Base-by-base conservation (phyloP, 1,140 invertebrate genomes). In the Babylonia areolata region DNA sequence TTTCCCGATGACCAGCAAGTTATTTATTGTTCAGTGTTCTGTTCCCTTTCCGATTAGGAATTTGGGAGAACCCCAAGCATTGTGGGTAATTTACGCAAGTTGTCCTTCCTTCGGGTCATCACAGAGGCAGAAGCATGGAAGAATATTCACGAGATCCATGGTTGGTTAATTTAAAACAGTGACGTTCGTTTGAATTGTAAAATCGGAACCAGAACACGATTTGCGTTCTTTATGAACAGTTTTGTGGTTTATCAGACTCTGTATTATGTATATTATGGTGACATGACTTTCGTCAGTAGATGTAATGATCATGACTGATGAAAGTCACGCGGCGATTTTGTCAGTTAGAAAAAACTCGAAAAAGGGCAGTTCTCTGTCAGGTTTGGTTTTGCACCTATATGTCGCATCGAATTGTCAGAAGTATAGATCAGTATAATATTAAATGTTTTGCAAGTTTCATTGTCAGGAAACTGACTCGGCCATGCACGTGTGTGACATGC, bases 121-220 rank as follows among this genome's bases (percentile, higher is more conserved):
- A n/a, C 42, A 54, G 35, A 54, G 15, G 28, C 33, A 77, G 35
- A 51, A 79, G 28, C 85, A 98, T 98, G 97, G 97, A 98, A 95
- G 97, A 98, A 95, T 98, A 98, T 93, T 96, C 97, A 87, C 95
- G 97, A 96, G 97, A 98, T 95, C 97, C 97, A 28, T 98, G 95
- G 95, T 95, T 90, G 92, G 90, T 87, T n/a, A 31, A n/a, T 77
- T 78, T 54, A 40, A 15, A 31, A 51, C n/a, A 37, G 77, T 35
- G 54, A 71, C 20, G 58, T 75, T 31, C 35, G 81, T 20, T 58
- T 33, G 37, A 31, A 75, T n/a, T 79, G 64, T 69, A 42, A 64
- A 64, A 17, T 2, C 17, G 37, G 3, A 85, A 33, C 15, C 1
- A 33, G 31, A n/a, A n/a, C 28, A 37, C 6, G 0, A 35, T 46